Percentiles rank a stretch among this genome's conserved stretches.
Evolutionary conservation across 2,113 vertebrate species (phyloP).

Genomic region (Phainopepla nitens): DNA sequence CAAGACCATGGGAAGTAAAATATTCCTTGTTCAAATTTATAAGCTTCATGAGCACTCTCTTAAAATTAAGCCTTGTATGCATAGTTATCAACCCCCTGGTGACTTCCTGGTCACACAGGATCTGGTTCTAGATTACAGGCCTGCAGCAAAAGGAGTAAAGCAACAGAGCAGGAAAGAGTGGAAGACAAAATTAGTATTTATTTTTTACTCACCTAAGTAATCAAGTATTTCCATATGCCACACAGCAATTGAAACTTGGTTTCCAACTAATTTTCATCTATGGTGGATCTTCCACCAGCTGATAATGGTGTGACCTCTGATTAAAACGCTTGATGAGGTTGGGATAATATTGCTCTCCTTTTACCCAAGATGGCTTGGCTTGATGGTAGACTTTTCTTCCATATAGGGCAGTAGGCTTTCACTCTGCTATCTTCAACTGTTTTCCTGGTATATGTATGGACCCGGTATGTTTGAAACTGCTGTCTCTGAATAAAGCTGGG

Average conservation of each 20-base stretch:
- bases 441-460: background rate
- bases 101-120: background rate
- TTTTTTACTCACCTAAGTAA: background rate
- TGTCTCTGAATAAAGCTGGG: background rate
- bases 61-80: background rate
- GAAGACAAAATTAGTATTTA: constrained; percentile 1
- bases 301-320: background rate
- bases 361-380: background rate
- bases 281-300: background rate
- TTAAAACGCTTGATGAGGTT: background rate
- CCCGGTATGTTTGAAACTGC: background rate
- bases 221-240: background rate
- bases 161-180: background rate
- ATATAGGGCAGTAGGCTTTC: background rate
- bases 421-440: background rate
- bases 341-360: background rate
- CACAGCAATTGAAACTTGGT: background rate
- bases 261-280: background rate
- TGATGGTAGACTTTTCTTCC: background rate
- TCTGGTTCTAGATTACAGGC: background rate
- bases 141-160: background rate
- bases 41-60: background rate
- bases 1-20: background rate
- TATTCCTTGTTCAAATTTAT: background rate
- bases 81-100: background rate